Evolutionary conservation across 2,113 vertebrate species (phyloP), one percentile per base, ranked within the genome.

Genomic region (Callipepla squamata): DNA sequence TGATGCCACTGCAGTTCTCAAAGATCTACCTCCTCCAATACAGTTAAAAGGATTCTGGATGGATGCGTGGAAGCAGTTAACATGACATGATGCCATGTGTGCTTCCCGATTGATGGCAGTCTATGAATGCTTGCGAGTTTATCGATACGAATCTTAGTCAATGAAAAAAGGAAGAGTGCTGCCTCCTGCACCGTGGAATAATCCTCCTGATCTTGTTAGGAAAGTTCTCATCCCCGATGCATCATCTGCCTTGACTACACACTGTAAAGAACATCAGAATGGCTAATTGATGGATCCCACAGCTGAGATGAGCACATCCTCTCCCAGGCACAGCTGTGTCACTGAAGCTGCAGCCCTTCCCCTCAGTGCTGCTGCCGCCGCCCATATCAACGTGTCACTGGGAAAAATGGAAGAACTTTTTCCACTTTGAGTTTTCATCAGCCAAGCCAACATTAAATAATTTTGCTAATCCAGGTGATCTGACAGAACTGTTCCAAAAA

Each of bases 231-330:
- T 62, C 89, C 91, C 72, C 83, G n/a, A 93, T 55, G 50, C 55
- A 85, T 77, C 42, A 90, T 70, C 87, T 93, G 72, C 73, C 80
- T 80, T 83, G 80, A 67, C 81, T 75, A 48, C 9, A 78, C 28
- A 16, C 30, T 42, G 44, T 59, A 90, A 89, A 84, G 73, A 84
- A 74, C 20, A 84, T 88, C 77, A 63, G 75, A 89, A 89, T 7
- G 8, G 40, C 21, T 25, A 87, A 87, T 87, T 65, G 70, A 89
- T 36, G 53, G 74, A 82, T 85, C n/a, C 57, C 87, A 81, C 48
- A 32, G 82, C 45, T 58, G 75, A 80, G 40, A 86, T 34, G 62
- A 82, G 85, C 85, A 91, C 25, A 30, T 34, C 42, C 42, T 82
- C 55, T 63, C 42, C 58, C 68, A 91, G 63, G 69, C 26, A 69